Percentiles rank a stretch among this genome's conserved stretches.
These are phyloP conservation scores for Pterocles burchelli DNA, from an alignment of 2,113 vertebrate species.

Conservation along the genomic window DNA sequence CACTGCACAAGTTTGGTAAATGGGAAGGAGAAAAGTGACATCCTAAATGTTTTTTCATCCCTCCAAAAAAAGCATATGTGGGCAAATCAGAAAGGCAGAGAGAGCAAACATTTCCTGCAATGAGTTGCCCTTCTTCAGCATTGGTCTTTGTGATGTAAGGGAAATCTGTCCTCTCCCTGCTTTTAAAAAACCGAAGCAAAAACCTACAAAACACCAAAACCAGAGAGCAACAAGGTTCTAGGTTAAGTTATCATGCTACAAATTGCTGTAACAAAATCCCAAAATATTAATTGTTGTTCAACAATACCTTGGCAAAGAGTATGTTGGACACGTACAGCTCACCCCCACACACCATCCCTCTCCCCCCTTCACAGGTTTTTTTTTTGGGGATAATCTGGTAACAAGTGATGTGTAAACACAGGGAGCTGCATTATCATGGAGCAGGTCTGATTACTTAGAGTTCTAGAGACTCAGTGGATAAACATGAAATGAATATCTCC, in stretches of 20 bases:
- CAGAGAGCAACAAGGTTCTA: not conserved
- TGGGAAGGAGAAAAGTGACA: not conserved
- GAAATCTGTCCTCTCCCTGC: not conserved
- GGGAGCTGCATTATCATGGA: not conserved
- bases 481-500: not conserved
- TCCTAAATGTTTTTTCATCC: not conserved
- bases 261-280: not conserved
- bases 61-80: not conserved
- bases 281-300: not conserved
- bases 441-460: not conserved
- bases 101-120: not conserved
- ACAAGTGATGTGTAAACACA: not conserved
- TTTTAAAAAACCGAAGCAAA: not conserved
- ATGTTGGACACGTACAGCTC: not conserved
- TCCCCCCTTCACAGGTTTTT: too few relatives aligned
- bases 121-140: not conserved
- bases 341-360: too few relatives aligned
- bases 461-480: not conserved
- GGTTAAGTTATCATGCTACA: not conserved
- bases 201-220: rapidly evolving
- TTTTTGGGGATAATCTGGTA: not conserved
- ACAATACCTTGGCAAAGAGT: not conserved
- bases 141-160: not conserved
- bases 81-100: not conserved
- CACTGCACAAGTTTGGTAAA: rapidly evolving